Conservation (phyloP, 2,888 invertebrate species). For the Diaprepes abbreviatus region DNA sequence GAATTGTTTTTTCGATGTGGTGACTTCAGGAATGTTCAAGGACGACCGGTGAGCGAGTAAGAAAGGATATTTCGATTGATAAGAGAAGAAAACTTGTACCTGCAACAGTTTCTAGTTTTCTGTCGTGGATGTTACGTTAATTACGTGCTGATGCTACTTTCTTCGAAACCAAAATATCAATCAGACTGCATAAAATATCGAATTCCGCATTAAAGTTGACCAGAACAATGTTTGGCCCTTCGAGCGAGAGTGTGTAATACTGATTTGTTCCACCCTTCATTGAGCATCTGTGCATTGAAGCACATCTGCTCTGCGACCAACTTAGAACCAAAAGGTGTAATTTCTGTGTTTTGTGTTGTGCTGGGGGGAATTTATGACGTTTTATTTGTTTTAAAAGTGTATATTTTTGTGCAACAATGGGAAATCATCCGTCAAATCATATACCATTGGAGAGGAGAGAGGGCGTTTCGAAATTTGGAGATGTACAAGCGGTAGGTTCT, state of each 20-base stretch:
- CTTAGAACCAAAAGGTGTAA: constrained; percentile 25
- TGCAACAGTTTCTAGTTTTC: constrained; percentile 22
- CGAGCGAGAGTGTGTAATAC: constrained; percentile 18
- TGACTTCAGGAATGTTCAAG: constrained; percentile 47
- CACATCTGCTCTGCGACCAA: constrained; percentile 32
- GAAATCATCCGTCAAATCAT: constrained; percentile 82
- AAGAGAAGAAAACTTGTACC: constrained; percentile 23
- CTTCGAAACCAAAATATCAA: not conserved
- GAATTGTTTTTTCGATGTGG: constrained; percentile 34
- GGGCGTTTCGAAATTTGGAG: constrained; percentile 69
- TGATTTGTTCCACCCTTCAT: constrained; percentile 42
- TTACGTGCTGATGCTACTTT: not conserved
- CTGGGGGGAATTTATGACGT: constrained; percentile 39
- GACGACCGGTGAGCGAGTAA: constrained; percentile 38
- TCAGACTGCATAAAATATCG: not conserved
- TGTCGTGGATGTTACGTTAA: not conserved
- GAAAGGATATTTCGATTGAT: constrained; percentile 35
- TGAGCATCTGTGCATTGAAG: constrained; percentile 41
- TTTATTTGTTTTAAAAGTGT: constrained; percentile 41
- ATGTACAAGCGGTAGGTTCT: constrained; percentile 66
- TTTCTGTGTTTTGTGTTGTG: constrained; percentile 28
- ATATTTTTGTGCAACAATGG: constrained; percentile 39
- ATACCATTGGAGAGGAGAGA: constrained; percentile 82
- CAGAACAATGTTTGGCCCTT: constrained; percentile 24
- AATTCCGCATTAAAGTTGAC: constrained; percentile 20